Evolutionary conservation across 2,113 vertebrate species (phyloP).

Genomic region (Ifrita kowaldi): DNA sequence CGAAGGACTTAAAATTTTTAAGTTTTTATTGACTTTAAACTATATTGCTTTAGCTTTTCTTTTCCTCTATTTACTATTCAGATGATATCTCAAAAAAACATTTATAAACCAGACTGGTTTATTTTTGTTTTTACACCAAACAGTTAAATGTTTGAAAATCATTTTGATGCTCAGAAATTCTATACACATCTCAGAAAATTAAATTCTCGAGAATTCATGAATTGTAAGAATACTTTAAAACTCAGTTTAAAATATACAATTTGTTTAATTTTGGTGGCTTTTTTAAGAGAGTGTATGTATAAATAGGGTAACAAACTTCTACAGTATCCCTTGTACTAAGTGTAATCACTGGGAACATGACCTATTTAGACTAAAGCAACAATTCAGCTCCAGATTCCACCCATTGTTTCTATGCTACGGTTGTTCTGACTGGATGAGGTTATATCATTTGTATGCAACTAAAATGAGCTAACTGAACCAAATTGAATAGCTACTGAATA

Average conservation of each 20-base stretch:
- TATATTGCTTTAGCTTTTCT: background rate
- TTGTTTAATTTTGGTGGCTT: background rate
- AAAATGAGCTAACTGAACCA: background rate
- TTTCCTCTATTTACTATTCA: background rate
- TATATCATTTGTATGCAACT: background rate
- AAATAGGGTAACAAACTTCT: background rate
- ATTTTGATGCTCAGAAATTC: background rate
- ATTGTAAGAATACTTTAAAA: background rate
- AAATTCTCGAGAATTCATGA: background rate
- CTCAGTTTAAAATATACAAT: background rate
- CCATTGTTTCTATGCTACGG: background rate
- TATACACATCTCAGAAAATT: background rate
- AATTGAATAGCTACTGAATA: constrained; percentile 1
- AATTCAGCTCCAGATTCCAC: background rate
- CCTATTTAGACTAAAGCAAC: background rate
- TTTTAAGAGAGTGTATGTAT: background rate
- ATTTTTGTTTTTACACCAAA: background rate
- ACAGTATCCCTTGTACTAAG: background rate
- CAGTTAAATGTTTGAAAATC: background rate
- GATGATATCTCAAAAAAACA: background rate
- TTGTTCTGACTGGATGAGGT: background rate
- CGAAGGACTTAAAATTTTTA: background rate
- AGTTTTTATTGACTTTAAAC: background rate
- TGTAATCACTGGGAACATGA: rapidly evolving
- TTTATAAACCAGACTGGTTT: background rate